Evolutionary conservation across 1,140 invertebrate genomes (phyloP).

Genomic region (fruit fly (Drosophila melanogaster)): DNA sequence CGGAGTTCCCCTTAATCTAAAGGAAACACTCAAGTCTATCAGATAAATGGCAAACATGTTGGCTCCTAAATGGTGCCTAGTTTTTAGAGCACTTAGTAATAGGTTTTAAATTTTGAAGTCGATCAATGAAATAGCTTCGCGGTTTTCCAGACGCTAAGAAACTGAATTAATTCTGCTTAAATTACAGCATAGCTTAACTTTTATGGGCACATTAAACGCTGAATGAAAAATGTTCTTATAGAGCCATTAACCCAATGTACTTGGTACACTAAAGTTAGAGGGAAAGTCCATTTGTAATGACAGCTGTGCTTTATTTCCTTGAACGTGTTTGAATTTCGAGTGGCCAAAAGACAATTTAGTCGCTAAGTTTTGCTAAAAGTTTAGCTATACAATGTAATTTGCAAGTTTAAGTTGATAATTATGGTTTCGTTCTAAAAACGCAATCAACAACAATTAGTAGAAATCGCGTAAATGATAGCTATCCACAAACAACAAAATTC

Average conservation of each 20-base stretch:
- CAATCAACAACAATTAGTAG: too few relatives aligned
- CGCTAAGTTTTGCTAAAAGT: background rate
- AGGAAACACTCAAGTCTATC: background rate
- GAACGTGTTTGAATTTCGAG: background rate
- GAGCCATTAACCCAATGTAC: background rate
- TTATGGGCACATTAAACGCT: slow-evolving; percentile 3
- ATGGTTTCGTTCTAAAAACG: too few relatives aligned
- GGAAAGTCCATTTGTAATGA: background rate
- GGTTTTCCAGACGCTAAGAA: background rate
- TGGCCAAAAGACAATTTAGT: background rate
- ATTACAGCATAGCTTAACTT: background rate
- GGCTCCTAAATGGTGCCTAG: too few relatives aligned
- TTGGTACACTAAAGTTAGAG: background rate
- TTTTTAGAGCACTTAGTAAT: too few relatives aligned
- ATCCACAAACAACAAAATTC: background rate
- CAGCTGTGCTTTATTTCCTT: background rate
- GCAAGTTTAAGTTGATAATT: too few relatives aligned
- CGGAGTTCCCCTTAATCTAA: background rate
- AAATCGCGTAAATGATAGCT: too few relatives aligned
- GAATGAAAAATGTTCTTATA: slow-evolving; percentile 2
- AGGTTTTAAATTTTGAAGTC: too few relatives aligned
- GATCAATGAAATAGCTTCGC: background rate
- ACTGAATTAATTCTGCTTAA: slow-evolving; percentile 2
- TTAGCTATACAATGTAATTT: too few relatives aligned
- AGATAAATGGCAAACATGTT: background rate